phyloP scores from a whole-genome alignment of 2,888 invertebrate genomes.

The Philereme vetulata region DNA sequence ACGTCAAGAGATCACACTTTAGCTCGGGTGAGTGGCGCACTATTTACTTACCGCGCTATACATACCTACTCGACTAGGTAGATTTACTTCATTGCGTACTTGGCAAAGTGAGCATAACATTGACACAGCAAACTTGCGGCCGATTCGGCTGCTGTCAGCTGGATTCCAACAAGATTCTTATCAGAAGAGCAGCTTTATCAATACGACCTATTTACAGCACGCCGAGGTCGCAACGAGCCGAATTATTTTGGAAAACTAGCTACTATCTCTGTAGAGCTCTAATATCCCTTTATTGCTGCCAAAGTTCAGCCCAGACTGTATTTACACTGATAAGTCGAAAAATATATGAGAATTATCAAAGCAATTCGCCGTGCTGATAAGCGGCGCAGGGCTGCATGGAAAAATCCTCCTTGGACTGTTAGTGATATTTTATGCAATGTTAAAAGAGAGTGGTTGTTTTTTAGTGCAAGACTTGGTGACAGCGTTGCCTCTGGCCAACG shows the following conservation, averaged over 20 bases:
- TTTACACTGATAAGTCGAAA: slow-evolving; percentile 51
- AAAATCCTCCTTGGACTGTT: slow-evolving; percentile 44
- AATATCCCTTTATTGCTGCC: slow-evolving; percentile 44
- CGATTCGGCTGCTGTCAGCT: slow-evolving; percentile 63
- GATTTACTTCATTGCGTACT: slow-evolving; percentile 70
- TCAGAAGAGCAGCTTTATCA: slow-evolving; percentile 75
- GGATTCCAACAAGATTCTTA: slow-evolving; percentile 76
- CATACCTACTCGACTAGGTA: slow-evolving; percentile 39
- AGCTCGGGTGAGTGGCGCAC: slow-evolving; percentile 89
- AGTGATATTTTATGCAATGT: slow-evolving; percentile 69
- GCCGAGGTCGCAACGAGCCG: slow-evolving; percentile 62
- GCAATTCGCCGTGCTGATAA: slow-evolving; percentile 53
- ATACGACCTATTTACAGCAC: slow-evolving; percentile 73
- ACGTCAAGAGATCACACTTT: slow-evolving; percentile 95
- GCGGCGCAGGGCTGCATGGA: slow-evolving; percentile 42
- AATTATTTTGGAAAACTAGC: slow-evolving; percentile 46
- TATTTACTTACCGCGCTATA: slow-evolving; percentile 50
- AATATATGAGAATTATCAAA: slow-evolving; percentile 48
- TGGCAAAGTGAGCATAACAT: slow-evolving; percentile 75
- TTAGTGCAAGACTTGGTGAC: slow-evolving; percentile 85
- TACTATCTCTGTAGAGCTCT: slow-evolving; percentile 41
- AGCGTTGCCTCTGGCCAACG: slow-evolving; percentile 83
- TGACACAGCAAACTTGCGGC: slow-evolving; percentile 68
- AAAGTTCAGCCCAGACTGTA: slow-evolving; percentile 36
- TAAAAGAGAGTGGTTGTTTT: slow-evolving; percentile 82